Evolutionary conservation across 2,888 invertebrate genomes (phyloP), one percentile per base, ranked within the genome.

Genomic region (Micoletzkya japonica): DNA sequence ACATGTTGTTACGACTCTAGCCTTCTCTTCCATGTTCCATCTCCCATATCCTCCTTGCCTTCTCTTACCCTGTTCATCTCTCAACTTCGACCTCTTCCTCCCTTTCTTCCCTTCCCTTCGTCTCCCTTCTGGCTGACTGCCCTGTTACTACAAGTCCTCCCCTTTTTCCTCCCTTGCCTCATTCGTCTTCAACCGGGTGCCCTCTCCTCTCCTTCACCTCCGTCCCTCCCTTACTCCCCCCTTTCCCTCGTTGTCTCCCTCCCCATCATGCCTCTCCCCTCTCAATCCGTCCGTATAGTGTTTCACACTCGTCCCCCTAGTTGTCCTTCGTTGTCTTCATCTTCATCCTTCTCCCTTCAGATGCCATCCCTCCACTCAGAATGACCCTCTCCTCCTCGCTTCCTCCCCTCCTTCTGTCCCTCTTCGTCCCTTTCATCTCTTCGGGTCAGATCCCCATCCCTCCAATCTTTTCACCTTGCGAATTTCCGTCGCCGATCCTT

Each of bases 401-500:
- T 26, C 28, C 52, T 4, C 24, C 26, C 2, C 14, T 54, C n/a
- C n/a, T n/a, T n/a, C n/a, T 26, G 2, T 7, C 30, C 54, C 28
- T 54, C 28, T 28, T 54, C 10, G 20, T 54, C 30, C 28, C 26
- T 54, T 30, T 7, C n/a, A 20, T 24, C n/a, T 50, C 26, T 4
- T 30, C 50, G 6, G 72, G 72, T 37, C 78, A 78, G 67, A 73
- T 76, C 50, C 75, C 76, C 32, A 67, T 76, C 44, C 73, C 72
- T 56, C 78, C 78, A 28, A 76, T 78, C 59, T 78, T 74, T 67
- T 72, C 76, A 52, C 77, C 78, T n/a, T 78, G 78, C 72, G 76
- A 77, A 49, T 78, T 78, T 66, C 78, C 78, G 39, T 73, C 78
- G 3, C 78, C 78, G 37, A 69, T 77, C 63, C 70, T 71, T 28